phyloP scores from a whole-genome alignment of 2,113 vertebrate genomes.

The Coracopsis vasa region DNA sequence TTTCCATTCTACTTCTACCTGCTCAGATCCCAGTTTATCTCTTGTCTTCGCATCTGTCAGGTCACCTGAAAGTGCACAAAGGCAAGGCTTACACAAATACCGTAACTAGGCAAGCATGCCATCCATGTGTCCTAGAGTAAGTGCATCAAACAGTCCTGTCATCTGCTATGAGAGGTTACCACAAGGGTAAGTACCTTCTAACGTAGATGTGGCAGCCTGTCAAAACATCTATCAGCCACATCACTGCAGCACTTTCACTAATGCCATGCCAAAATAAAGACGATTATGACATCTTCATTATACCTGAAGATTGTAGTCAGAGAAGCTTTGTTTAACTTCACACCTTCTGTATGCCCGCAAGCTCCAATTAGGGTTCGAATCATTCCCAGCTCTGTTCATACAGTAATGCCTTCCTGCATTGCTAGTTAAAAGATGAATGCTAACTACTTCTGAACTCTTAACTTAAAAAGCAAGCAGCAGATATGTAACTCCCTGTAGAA shows the following conservation, averaged over 20 bases:
- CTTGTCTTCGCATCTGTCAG: conserved; percentile 93
- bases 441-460: not conserved
- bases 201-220: not conserved
- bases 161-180: not conserved
- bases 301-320: not conserved
- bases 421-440: not conserved
- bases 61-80: conserved; percentile 80
- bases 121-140: not conserved
- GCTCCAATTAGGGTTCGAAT: not conserved
- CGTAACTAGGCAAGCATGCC: not conserved
- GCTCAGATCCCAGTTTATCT: conserved; percentile 89
- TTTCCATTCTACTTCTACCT: conserved; percentile 93
- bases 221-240: not conserved
- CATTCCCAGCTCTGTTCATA: not conserved
- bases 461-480: not conserved
- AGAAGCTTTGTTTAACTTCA: not conserved
- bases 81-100: not conserved
- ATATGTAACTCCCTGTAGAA: not conserved
- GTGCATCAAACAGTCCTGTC: not conserved
- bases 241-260: not conserved
- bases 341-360: not conserved
- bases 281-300: not conserved
- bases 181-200: not conserved
- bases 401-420: not conserved
- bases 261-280: not conserved